phyloP scores from a whole-genome alignment of 2,888 invertebrate species.

The Anoncus sp. region DNA sequence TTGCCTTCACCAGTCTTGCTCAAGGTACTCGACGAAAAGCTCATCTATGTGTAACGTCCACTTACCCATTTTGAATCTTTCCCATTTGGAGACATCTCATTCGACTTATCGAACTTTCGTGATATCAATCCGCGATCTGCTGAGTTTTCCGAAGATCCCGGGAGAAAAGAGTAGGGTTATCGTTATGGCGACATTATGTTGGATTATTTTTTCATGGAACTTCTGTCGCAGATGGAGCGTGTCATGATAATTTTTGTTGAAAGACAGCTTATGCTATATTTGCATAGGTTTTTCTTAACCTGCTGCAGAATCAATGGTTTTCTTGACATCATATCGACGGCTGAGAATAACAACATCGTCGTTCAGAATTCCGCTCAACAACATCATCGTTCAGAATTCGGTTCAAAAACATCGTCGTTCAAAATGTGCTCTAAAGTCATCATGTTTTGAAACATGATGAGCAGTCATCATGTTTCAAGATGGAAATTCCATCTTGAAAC shows the following conservation, averaged over 20 bases:
- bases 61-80: slow-evolving; percentile 14
- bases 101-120: not conserved
- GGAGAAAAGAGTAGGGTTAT: not conserved
- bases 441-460: no score
- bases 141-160: not conserved
- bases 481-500: no score
- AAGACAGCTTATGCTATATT: no score
- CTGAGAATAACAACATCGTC: no score
- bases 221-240: not conserved
- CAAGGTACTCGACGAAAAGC: slow-evolving; percentile 8
- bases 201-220: not conserved
- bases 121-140: not conserved
- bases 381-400: no score
- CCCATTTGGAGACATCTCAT: slow-evolving; percentile 8
- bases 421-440: no score
- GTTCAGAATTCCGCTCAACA: no score
- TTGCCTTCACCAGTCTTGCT: slow-evolving; percentile 25
- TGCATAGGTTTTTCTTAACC: no score
- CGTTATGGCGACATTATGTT: not conserved
- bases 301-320: no score
- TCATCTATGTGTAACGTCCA: slow-evolving; percentile 15
- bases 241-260: not conserved
- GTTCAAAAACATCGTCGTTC: no score
- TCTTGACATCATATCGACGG: no score
- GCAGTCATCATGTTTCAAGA: no score